These are phyloP conservation scores for Coreius guichenoti DNA, from an alignment of 2,797 vertebrate species.

Conservation along the genomic window DNA sequence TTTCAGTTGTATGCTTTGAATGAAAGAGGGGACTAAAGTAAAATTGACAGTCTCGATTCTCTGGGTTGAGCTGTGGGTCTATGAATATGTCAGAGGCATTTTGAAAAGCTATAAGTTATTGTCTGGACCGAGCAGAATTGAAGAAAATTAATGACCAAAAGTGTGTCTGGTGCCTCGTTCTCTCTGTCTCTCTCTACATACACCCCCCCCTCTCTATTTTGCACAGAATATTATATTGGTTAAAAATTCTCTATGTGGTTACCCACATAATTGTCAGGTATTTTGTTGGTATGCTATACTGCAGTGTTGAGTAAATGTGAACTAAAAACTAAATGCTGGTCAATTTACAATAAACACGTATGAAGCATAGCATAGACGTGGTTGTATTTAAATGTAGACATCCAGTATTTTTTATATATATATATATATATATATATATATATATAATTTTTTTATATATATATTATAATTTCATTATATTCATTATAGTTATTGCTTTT, in stretches of 20 bases:
- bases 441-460: background rate
- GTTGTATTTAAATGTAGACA: background rate
- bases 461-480: background rate
- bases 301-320: background rate
- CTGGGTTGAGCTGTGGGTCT: conserved; percentile 57
- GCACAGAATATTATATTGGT: conserved; percentile 1
- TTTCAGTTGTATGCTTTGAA: conserved; percentile 64
- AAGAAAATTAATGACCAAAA: conserved; percentile 67
- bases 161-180: conserved; percentile 29
- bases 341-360: background rate
- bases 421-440: background rate
- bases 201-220: background rate
- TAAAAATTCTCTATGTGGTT: background rate
- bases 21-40: conserved; percentile 59
- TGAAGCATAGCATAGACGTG: background rate
- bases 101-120: conserved; percentile 68
- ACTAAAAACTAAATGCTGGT: background rate
- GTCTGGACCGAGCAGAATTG: conserved; percentile 63
- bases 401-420: background rate
- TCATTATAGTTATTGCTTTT: background rate
- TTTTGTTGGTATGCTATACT: no score
- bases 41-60: conserved; percentile 60
- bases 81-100: conserved; percentile 67
- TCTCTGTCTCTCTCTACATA: background rate
- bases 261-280: background rate